Base-by-base conservation (phyloP, 2,113 vertebrate species). In the Vanacampus margaritifer region DNA sequence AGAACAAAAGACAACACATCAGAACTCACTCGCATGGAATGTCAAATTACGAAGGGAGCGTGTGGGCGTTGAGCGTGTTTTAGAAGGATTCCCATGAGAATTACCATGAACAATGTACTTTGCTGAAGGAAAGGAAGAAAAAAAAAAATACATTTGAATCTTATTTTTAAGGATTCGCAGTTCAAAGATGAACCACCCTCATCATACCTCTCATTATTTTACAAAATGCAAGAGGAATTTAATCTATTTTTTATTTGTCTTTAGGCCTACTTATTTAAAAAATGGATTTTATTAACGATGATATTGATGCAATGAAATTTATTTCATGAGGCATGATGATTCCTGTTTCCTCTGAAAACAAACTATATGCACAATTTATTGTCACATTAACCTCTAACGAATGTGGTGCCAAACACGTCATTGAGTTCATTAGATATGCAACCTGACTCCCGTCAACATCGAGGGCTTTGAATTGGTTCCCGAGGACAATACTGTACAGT, bases 21-120 rank as follows among this genome's bases (percentile, higher is more conserved):
- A 48, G 56, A 50, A 26, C 14, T 64, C 48, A 63, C 68, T 71
- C 35, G 56, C 70, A 76, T 75, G 71, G 82, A 79, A 77, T 79
- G 65, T 71, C 71, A 84, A 80, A 79, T 75, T 73, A 75, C 67
- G 53, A 57, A 73, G 68, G 72, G 67, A 72, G 74, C 76, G 86
- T 71, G 89, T 88, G 82, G 88, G 88, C 57, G 85, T 83, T 85
- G 75, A 73, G 82, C 88, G 79, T 82, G 79, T 84, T 89, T 86
- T 75, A 82, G 65, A 82, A 78, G 73, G 24, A 68, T 75, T 77
- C 84, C 80, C 78, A 26, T 21, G 79, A 80, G 81, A 78, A 61
- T 70, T 24, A 35, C 50, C 26, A 65, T 76, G 79, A 89, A 79
- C 80, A 84, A 84, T 76, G 63, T 81, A 80, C 72, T 75, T 82